Evolutionary conservation across 2,888 invertebrate genomes (phyloP), one percentile per base, ranked within the genome.

Genomic region (Lampropteryx suffumata): DNA sequence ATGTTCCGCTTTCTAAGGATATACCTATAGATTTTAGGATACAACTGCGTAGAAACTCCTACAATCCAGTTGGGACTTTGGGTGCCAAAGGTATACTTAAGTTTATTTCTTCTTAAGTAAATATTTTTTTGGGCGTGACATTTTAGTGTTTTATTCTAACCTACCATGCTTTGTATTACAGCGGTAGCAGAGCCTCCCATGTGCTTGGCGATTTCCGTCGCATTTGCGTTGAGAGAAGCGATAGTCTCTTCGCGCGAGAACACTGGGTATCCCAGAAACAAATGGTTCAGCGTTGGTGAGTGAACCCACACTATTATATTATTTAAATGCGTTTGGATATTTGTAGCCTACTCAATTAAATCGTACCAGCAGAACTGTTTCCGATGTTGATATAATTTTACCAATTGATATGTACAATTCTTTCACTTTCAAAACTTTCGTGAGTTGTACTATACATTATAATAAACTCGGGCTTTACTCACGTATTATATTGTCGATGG

Each of bases 21-120:
- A 95, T 96, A 59, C 95, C 96, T 0, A 90, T 93, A 5, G 94
- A 96, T 77, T 94, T 96, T 61, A 91, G 94, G 50, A 85, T 95
- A 1, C 92, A 92, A 41, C 88, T 96, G 43, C 83, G 93, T 28
- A 92, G 92, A 53, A 93, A 94, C 63, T 91, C 92, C 24, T 86
- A 92, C 10, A 95, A 90, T 7, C 94, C 94, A n/a, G 84, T 94
- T 0, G 73, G 74, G 1, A 71, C 69, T 17, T 61, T 81, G 13
- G 81, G 81, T 0, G 62, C 76, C 40, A 79, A 79, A 72, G 81
- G 86, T 83, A 52, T 39, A n/a, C n/a, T n/a, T n/a, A n/a, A n/a
- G n/a, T n/a, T n/a, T n/a, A n/a, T n/a, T n/a, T n/a, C n/a, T n/a
- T n/a, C n/a, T n/a, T n/a, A n/a, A n/a, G n/a, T 5, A 6, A 28